Evolutionary conservation across 2,113 vertebrate genomes (phyloP), one percentile per base, ranked within the genome.

Genomic region (Tragulus kanchil): DNA sequence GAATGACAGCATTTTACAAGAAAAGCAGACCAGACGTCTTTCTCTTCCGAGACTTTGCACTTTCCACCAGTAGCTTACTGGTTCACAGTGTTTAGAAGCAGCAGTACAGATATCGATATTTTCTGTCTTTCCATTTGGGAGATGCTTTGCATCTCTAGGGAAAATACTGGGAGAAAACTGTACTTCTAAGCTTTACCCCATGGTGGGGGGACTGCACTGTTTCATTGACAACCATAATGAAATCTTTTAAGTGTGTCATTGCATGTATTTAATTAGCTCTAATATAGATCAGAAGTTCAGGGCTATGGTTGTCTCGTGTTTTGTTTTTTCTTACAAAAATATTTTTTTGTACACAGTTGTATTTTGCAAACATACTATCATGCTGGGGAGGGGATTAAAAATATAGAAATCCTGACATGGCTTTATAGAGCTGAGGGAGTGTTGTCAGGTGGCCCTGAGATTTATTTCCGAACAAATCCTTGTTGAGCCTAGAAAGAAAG

Each of bases 91-190:
- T 96, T 95, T 89, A 79, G 96, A 97, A 96, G 96, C 91, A 58
- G 97, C 83, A 92, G 1, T 69, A 90, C 97, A 88, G 96, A 84
- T 95, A 64, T 26, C 62, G 25, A 90, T 92, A 95, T 97, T 83
- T 90, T 93, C 26, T 90, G 54, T 83, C 79, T 97, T 84, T n/a
- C 61, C 28, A 81, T 95, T 91, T 96, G 96, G 69, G n/a, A 45
- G 98, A 83, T 98, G 97, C 97, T 97, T 97, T 91, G 97, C 69
- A 85, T 94, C 94, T 96, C 69, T 31, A 62, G 36, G 85, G 25
- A 2, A 0, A 42, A 69, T 50, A 52, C 26, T 16, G 25, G 48
- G 71, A 21, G 11, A 64, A 83, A 91, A 77, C 11, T 85, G 26
- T 61, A 69, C 83, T 96, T 96, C 95, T 89, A 96, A 95, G 36